A percentile compares a stretch with the other conserved stretches of the same genome.
Evolutionary conservation across 2,888 invertebrate genomes (phyloP).

Genomic region (Chrysotoxum bicinctum): DNA sequence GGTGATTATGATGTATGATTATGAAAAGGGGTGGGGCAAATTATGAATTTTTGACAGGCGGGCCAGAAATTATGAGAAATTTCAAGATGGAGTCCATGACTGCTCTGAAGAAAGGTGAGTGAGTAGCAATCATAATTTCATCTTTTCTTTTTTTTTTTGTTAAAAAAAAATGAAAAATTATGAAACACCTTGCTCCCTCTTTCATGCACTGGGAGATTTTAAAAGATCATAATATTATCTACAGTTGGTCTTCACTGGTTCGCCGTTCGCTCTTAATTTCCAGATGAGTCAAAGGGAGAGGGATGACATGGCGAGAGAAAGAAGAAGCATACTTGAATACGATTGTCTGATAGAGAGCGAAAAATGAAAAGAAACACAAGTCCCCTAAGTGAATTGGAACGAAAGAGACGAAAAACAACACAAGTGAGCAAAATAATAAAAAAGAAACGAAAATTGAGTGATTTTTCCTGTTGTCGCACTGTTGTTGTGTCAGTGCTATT

Average conservation of each 20-base stretch:
- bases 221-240: conserved; percentile 37
- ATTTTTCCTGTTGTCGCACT: conserved; percentile 78
- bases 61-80: conserved; percentile 15
- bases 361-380: conserved; percentile 22
- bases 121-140: conserved; percentile 57
- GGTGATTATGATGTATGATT: conserved; percentile 14
- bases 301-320: not conserved
- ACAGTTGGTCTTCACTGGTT: conserved; percentile 64
- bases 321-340: conserved; percentile 13
- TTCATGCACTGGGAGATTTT: conserved; percentile 10
- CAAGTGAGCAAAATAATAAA: conserved; percentile 56
- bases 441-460: conserved; percentile 75
- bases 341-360: conserved; percentile 61
- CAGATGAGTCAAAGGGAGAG: conserved; percentile 27
- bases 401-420: conserved; percentile 31
- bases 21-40: conserved; percentile 32
- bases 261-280: conserved; percentile 59
- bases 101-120: conserved; percentile 31
- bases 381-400: not conserved
- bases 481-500: conserved; percentile 82
- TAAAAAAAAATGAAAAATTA: conserved; percentile 10
- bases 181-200: conserved; percentile 38
- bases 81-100: conserved; percentile 28
- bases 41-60: conserved; percentile 27
- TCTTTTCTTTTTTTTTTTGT: conserved; percentile 1